Evolutionary conservation across 2,113 vertebrate species (phyloP), one percentile per base, ranked within the genome.

Genomic region (Edolisoma coerulescens): DNA sequence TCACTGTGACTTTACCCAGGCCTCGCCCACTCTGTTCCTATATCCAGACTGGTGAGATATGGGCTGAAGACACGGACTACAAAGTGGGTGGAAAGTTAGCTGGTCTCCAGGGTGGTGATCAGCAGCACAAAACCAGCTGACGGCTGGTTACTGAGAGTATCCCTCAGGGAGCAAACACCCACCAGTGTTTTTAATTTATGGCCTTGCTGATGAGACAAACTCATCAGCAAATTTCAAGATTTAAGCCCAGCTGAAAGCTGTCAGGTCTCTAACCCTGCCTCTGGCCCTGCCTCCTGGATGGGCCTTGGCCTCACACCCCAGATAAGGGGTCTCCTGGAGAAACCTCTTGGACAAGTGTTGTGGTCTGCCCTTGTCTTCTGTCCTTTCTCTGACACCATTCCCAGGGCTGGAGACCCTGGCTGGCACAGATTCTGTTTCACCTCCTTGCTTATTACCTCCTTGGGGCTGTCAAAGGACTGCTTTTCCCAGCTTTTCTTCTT

Each of bases 231-330:
- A 59, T 71, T 49, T 49, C 45, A 69, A 15, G 9, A 42, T 54
- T 80, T 63, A 35, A 71, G 32, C 33, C 22, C 20, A 59, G 22
- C 24, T 86, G 50, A 59, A 50, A 33, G 15, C 20, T 64, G 11
- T 28, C 27, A 59, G 18, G 10, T 77, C 17, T 74, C 41, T 16
- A 69, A 1, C 5, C 4, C 33, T 21, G 28, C 15, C 42, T 65
- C 33, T 59, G 53, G 13, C 52, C 28, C 10, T 47, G 28, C 9
- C 14, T 26, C 20, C 45, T 67, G 61, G 28, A 18, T 39, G 39
- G 20, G 24, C 13, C 69, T 60, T 69, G 28, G 6, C 23, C 30
- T 56, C 2, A 0, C 8, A 16, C 4, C 0, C 0, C n/a, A 30
- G 22, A 7, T 17, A 33, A 44, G 3, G 4, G 5, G 2, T 32